Evolutionary conservation across 37 sponge, comb jelly and placozoan species (phyloP).

Genomic region (Geodia barretti): DNA sequence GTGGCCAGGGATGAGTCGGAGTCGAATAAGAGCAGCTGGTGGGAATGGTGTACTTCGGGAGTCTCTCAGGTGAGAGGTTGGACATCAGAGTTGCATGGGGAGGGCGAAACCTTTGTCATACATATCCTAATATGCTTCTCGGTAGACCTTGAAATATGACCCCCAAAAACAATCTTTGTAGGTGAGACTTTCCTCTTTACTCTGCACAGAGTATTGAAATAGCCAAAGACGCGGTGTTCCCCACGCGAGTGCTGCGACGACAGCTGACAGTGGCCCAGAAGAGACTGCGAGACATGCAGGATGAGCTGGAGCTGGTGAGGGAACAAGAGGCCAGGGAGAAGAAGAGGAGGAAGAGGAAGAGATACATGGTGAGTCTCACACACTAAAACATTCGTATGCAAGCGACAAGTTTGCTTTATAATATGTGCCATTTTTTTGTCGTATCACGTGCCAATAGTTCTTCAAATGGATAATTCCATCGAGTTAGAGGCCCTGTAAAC

Average conservation of each 20-base stretch:
- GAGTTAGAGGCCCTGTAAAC: too few species aligned
- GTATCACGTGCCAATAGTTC: too few species aligned
- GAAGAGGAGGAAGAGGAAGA: constrained; percentile 35
- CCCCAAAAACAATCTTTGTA: too few species aligned
- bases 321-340: constrained; percentile 19
- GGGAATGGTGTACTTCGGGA: constrained; percentile 58
- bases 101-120: too few species aligned
- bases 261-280: constrained; percentile 67
- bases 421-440: neutral
- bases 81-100: neutral
- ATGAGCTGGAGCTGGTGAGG: constrained; percentile 34
- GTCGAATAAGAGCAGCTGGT: neutral
- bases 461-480: too few species aligned
- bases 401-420: neutral
- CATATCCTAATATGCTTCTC: too few species aligned
- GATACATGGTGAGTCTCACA: neutral
- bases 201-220: constrained; percentile 47
- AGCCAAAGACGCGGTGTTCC: constrained; percentile 70
- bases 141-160: too few species aligned
- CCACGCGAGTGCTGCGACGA: constrained; percentile 46
- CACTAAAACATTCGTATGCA: neutral
- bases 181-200: too few species aligned
- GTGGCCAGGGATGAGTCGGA: neutral
- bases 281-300: constrained; percentile 53
- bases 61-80: constrained; percentile 28